Conservation (phyloP, 2,113 vertebrate species). For the Myrmecobius fasciatus region DNA sequence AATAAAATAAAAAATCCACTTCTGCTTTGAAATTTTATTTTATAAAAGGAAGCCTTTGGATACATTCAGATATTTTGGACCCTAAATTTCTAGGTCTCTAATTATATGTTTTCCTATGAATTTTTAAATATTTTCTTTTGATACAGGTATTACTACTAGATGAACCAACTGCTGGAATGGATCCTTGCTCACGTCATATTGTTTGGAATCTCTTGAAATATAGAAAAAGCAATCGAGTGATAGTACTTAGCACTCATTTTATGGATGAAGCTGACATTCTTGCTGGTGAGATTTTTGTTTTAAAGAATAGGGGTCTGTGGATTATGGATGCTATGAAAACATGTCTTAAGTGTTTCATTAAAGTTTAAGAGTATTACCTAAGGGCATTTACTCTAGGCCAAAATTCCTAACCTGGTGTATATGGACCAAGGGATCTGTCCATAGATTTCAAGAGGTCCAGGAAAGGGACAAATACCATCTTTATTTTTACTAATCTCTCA, state of each 20-base stretch:
- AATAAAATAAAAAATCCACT: not conserved
- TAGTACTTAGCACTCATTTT: conserved; percentile 95
- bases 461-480: not conserved
- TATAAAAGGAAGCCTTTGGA: not conserved
- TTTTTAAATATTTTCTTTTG: not conserved
- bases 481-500: not conserved
- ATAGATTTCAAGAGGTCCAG: not conserved
- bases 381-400: not conserved
- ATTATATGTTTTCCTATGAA: not conserved
- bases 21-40: conserved; percentile 2
- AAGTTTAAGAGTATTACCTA: not conserved
- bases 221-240: conserved; percentile 87
- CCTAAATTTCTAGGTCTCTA: not conserved
- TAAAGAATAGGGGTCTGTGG: not conserved
- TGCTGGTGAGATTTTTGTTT: conserved; percentile 86
- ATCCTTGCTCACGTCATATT: conserved; percentile 94
- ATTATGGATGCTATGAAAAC: not conserved
- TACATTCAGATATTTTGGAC: not conserved
- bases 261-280: conserved; percentile 99
- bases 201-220: conserved; percentile 95
- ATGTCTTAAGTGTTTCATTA: conserved; percentile 13
- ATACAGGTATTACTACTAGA: conserved; percentile 93
- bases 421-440: not conserved
- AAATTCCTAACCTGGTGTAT: not conserved
- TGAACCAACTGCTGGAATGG: conserved; percentile 97